phyloP scores from a whole-genome alignment of 2,113 vertebrate species.

The Psephotus haematonotus region DNA sequence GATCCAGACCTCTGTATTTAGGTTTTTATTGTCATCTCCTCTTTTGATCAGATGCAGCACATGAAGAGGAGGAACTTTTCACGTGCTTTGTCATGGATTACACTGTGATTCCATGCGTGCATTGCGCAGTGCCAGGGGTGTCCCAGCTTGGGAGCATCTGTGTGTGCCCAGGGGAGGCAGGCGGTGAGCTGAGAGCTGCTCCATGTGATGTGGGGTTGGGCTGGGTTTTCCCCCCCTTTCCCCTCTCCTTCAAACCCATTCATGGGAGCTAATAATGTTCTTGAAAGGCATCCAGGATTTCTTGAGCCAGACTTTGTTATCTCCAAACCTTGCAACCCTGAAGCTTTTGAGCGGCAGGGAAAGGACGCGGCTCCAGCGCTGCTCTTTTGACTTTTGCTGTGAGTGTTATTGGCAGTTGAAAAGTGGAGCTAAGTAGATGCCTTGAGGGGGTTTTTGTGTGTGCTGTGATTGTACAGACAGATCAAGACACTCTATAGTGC shows the following conservation, averaged over 20 bases:
- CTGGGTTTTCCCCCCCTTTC: not conserved
- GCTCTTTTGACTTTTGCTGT: constrained; percentile 57
- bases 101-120: fast-evolving
- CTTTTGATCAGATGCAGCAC: too few relatives aligned
- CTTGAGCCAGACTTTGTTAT: constrained; percentile 48
- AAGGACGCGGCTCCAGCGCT: constrained; percentile 1
- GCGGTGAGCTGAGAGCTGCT: not conserved
- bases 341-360: constrained; percentile 13
- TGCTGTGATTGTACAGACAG: constrained; percentile 4
- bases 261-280: not conserved
- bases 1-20: not conserved
- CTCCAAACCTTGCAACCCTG: not conserved
- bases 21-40: fast-evolving
- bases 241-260: not conserved
- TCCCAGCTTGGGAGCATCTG: not conserved
- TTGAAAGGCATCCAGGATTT: constrained; percentile 44
- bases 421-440: constrained; percentile 42
- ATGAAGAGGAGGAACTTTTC: not conserved
- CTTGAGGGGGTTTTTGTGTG: constrained; percentile 28
- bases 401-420: constrained; percentile 53
- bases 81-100: fast-evolving
- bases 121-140: not conserved
- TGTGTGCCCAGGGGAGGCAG: not conserved
- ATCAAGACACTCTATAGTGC: constrained; percentile 7
- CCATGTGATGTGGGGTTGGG: fast-evolving